Percentiles rank a stretch among this genome's conserved stretches.
Conservation (phyloP, 2,888 invertebrate species). For the Clistopyga incitator region DNA sequence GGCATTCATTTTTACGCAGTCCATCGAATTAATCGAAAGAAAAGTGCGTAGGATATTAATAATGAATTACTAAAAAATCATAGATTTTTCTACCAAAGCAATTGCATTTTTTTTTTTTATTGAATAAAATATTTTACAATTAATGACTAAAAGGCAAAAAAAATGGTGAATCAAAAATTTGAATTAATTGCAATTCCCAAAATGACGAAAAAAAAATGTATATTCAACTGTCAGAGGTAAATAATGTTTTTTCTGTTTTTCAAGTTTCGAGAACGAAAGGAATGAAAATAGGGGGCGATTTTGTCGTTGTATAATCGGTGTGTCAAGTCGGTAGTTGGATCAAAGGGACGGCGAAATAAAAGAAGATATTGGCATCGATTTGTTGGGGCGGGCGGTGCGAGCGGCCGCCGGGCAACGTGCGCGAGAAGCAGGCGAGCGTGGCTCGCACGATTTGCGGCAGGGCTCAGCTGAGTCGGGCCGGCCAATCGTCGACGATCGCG, state of each 20-base stretch:
- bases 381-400: constrained; percentile 6
- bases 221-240: too few relatives aligned
- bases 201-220: too few relatives aligned
- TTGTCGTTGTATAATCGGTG: background rate
- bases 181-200: too few relatives aligned
- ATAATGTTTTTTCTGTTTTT: too few relatives aligned
- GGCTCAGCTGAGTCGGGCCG: constrained; percentile 79
- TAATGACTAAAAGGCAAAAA: too few relatives aligned
- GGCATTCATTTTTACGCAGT: background rate
- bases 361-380: constrained; percentile 37
- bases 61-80: background rate
- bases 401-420: constrained; percentile 9
- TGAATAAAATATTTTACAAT: too few relatives aligned
- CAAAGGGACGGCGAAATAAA: constrained; percentile 17
- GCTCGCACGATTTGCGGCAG: constrained; percentile 55
- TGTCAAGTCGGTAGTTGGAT: background rate
- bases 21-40: background rate
- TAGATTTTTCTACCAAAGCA: too few relatives aligned
- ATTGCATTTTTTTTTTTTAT: too few relatives aligned
- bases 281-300: background rate
- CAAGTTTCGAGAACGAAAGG: background rate
- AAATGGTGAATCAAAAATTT: too few relatives aligned
- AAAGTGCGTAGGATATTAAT: background rate
- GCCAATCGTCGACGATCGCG: constrained; percentile 77
- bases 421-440: constrained; percentile 33